Conservation (phyloP, 37 sponge, comb jelly and placozoan genomes). For the Cladorhizidae sp. region DNA sequence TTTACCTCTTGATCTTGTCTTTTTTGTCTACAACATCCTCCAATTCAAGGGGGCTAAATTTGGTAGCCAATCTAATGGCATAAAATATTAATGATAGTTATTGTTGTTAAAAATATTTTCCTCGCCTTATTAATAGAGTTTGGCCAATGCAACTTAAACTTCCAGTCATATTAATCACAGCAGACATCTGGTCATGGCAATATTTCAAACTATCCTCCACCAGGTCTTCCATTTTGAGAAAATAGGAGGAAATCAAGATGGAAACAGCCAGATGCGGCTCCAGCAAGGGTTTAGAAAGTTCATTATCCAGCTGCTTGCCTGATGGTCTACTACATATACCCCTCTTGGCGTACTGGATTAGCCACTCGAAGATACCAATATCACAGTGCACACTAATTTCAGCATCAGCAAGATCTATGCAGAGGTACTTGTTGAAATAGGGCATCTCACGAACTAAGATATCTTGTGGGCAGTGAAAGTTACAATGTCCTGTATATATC, state of each 20-base stretch:
- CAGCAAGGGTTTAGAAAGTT: slow-evolving; percentile 51
- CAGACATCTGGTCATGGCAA: slow-evolving; percentile 76
- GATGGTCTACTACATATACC: slow-evolving; percentile 64
- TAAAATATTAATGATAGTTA: neutral
- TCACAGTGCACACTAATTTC: slow-evolving; percentile 99
- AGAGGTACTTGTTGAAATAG: slow-evolving; percentile 90
- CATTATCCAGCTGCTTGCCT: slow-evolving; percentile 35
- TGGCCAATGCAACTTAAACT: slow-evolving; percentile 81
- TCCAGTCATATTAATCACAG: slow-evolving; percentile 66
- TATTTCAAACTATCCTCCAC: slow-evolving; percentile 84
- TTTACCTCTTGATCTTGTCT: slow-evolving; percentile 89
- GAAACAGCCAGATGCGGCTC: slow-evolving; percentile 77
- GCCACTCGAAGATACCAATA: slow-evolving; percentile 90
- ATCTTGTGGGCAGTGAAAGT: slow-evolving; percentile 85
- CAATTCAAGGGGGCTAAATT: slow-evolving; percentile 72
- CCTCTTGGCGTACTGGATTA: slow-evolving; percentile 88
- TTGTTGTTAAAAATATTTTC: neutral
- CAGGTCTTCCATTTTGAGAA: slow-evolving; percentile 84
- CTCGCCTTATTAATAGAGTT: slow-evolving; percentile 39
- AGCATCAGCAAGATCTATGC: slow-evolving; percentile 62
- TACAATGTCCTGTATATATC: slow-evolving; percentile 57
- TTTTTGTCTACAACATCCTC: slow-evolving; percentile 74
- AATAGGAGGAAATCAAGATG: slow-evolving; percentile 92
- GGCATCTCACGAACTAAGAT: slow-evolving; percentile 89
- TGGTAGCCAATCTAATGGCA: slow-evolving; percentile 56